Evolutionary conservation across 1,140 invertebrate genomes (phyloP), one percentile per base, ranked within the genome.

Genomic region (Chymomyza costata): DNA sequence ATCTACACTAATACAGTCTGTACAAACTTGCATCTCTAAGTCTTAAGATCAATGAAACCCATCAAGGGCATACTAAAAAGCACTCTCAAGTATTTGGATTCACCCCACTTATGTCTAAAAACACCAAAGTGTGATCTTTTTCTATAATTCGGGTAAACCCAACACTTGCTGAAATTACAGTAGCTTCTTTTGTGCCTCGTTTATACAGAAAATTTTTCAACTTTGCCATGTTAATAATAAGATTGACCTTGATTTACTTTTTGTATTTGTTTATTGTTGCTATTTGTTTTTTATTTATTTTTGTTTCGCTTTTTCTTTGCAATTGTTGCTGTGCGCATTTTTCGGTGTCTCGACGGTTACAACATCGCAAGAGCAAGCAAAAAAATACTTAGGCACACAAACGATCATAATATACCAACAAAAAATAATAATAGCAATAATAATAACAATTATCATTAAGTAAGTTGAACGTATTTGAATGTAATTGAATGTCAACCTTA

Each of bases 261-360:
- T 34, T 31, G 17, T 57, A 51, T 46, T 65, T 48, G 44, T 49
- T 50, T 30, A n/a, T 43, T 30, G n/a, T 59, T 51, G 49, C 25
- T 46, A 25, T 51, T n/a, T 57, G 31, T 41, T 48, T 8, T 35
- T 32, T 43, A 62, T 35, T 48, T 69, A 32, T 69, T 59, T 49
- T 21, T 38, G 44, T 67, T 62, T 25, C 51, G 51, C 65, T 65
- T 55, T 43, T 28, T 6, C 10, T 28, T 6, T 53, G 47, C 52
- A 58, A 52, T 61, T 34, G 47, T 25, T 54, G 74, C 46, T 68
- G 62, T 65, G 55, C 51, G 62, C 59, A 61, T 61, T 55, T 55
- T 62, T 76, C 17, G 50, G 39, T 31, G 50, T 59, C 66, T 45
- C 37, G 46, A 19, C 55, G 35, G 51, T 74, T 74, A 69, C 70